Percentiles rank a stretch among this genome's conserved stretches.
These are phyloP conservation scores for Cephus pygmeus DNA, from an alignment of 2,888 invertebrate species.

Conservation along the genomic window DNA sequence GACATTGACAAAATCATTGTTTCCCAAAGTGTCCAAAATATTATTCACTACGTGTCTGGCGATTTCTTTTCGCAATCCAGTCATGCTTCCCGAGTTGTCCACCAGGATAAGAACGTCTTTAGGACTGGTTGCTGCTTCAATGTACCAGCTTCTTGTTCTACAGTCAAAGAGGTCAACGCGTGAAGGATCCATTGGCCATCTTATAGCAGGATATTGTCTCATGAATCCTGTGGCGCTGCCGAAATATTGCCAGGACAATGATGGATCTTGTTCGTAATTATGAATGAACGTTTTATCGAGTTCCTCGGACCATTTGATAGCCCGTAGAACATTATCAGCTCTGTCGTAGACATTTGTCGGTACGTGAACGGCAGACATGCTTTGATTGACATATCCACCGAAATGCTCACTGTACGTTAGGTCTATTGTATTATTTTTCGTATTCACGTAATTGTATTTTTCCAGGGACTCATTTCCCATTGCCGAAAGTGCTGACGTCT, in stretches of 20 bases:
- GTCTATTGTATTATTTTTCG: conserved; percentile 68
- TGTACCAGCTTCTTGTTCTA: conserved; percentile 94
- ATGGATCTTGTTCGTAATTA: conserved; percentile 85
- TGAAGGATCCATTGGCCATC: conserved; percentile 79
- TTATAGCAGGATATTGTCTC: conserved; percentile 93
- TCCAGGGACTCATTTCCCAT: conserved; percentile 41
- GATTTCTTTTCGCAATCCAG: conserved; percentile 87
- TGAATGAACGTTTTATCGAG: conserved; percentile 89
- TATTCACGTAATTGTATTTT: conserved; percentile 53
- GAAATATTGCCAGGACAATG: conserved; percentile 97
- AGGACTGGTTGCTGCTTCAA: conserved; percentile 96
- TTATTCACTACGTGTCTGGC: conserved; percentile 88
- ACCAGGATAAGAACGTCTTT: conserved; percentile 92
- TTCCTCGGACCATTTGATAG: conserved; percentile 95
- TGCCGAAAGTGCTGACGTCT: conserved; percentile 79
- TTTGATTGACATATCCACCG: conserved; percentile 76
- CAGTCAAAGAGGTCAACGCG: conserved; percentile 93
- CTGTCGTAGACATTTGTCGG: conserved; percentile 95
- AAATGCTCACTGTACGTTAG: conserved; percentile 80
- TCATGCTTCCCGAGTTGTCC: conserved; percentile 93
- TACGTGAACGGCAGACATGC: conserved; percentile 90
- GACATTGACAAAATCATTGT: conserved; percentile 98
- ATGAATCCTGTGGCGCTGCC: conserved; percentile 97
- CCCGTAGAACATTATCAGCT: conserved; percentile 88
- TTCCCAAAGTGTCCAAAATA: conserved; percentile 95